Base-by-base conservation (phyloP, 1,140 invertebrate genomes). In the Planococcus citri region DNA sequence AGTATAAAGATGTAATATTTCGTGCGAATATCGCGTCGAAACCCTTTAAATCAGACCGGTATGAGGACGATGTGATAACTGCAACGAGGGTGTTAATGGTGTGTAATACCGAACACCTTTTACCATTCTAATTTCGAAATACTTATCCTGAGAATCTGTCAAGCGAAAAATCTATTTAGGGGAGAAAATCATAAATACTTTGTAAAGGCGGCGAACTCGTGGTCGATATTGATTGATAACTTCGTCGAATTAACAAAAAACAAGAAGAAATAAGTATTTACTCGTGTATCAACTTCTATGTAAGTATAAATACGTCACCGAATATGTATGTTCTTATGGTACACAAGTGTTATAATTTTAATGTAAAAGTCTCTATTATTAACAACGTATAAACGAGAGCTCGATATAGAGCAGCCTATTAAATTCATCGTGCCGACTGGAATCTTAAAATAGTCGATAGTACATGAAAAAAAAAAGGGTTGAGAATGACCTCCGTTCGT, bases 361-460 rank as follows among this genome's bases (percentile, higher is more conserved):
- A n/a, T n/a, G n/a, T n/a, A n/a, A n/a, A n/a, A n/a, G n/a, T n/a
- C n/a, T n/a, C n/a, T n/a, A n/a, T n/a, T n/a, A n/a, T n/a, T n/a
- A n/a, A n/a, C n/a, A n/a, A n/a, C n/a, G n/a, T n/a, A n/a, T n/a
- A n/a, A n/a, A n/a, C n/a, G n/a, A n/a, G n/a, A n/a, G n/a, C n/a
- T n/a, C n/a, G n/a, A 33, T 33, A 33, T 12, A 33, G 29, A 9
- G n/a, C 41, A 51, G 6, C 6, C n/a, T 20, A 20, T n/a, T 9
- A 51, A 51, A 37, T 37, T 37, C 33, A 14, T 37, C 10, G n/a
- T 51, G 17, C n/a, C 41, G 17, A 51, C 41, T 51, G 41, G 41
- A 51, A 51, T 51, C 41, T 51, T 51, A 51, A 51, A 51, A 51
- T 51, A 51, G n/a, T n/a, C 41, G n/a, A n/a, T n/a, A 17, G 41